Conservation (phyloP, 2,797 vertebrate genomes). For the Myiothlypis coronata region DNA sequence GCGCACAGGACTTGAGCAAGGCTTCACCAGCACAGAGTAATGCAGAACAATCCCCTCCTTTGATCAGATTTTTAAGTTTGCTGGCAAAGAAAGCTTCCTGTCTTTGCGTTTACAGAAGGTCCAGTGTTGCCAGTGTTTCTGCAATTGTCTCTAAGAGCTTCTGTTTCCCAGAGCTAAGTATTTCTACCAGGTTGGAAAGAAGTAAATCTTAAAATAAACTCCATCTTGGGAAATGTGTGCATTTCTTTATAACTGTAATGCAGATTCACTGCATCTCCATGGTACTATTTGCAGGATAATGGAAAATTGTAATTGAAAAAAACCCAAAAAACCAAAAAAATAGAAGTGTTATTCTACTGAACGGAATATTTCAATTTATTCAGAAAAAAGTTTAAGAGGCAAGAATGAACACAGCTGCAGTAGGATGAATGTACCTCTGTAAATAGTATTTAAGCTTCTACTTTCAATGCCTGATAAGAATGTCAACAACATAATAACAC, state of each 20-base stretch:
- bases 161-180: not conserved
- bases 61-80: not conserved
- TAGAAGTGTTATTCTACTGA: not conserved
- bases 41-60: not conserved
- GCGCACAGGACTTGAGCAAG: accelerated
- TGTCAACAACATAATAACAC: not conserved
- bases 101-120: not conserved
- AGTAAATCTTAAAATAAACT: not conserved
- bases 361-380: not conserved
- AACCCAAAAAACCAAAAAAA: not conserved
- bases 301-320: not conserved
- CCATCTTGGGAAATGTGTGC: not conserved
- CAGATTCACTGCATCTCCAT: not conserved
- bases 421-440: not conserved
- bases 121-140: not conserved
- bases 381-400: not conserved
- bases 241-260: not conserved
- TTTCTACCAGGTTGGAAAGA: not conserved
- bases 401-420: not conserved
- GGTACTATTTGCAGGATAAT: not conserved
- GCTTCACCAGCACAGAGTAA: not conserved
- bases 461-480: not conserved
- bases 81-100: not conserved
- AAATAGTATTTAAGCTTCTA: not conserved
- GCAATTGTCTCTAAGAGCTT: not conserved